phyloP scores from a whole-genome alignment of 2,113 vertebrate genomes.

The Cairina moschata region DNA sequence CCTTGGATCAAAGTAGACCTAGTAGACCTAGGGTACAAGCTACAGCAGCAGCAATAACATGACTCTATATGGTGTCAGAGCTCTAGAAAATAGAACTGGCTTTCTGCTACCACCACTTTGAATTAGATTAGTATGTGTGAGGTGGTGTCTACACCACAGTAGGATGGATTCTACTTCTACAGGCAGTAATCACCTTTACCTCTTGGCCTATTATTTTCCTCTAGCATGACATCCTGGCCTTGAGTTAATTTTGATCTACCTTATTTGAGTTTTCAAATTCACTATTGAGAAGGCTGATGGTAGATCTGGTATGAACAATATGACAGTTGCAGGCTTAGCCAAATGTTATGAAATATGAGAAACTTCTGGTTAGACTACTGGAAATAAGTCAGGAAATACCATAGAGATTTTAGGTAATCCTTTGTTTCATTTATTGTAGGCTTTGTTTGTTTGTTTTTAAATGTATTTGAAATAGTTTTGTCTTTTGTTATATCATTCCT shows the following conservation, averaged over 20 bases:
- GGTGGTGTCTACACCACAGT: not conserved
- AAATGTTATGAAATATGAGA: not conserved
- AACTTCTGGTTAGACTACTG: not conserved
- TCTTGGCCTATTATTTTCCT: not conserved
- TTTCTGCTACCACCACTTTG: not conserved
- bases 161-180: not conserved
- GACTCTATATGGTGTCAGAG: not conserved
- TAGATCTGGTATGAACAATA: not conserved
- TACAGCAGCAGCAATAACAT: not conserved
- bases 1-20: not conserved
- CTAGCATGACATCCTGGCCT: not conserved
- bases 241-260: not conserved
- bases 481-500: not conserved
- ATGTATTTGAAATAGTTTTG: not conserved
- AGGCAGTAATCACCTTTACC: not conserved
- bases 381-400: not conserved
- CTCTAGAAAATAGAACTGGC: not conserved
- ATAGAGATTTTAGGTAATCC: not conserved
- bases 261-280: not conserved
- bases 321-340: not conserved
- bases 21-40: not conserved
- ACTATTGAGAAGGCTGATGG: not conserved
- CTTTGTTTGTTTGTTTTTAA: not conserved
- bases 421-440: not conserved
- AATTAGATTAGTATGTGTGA: not conserved